Percentiles rank a stretch among this genome's conserved stretches.
phyloP scores from a whole-genome alignment of 2,113 vertebrate genomes.

The Calidris pygmaea region DNA sequence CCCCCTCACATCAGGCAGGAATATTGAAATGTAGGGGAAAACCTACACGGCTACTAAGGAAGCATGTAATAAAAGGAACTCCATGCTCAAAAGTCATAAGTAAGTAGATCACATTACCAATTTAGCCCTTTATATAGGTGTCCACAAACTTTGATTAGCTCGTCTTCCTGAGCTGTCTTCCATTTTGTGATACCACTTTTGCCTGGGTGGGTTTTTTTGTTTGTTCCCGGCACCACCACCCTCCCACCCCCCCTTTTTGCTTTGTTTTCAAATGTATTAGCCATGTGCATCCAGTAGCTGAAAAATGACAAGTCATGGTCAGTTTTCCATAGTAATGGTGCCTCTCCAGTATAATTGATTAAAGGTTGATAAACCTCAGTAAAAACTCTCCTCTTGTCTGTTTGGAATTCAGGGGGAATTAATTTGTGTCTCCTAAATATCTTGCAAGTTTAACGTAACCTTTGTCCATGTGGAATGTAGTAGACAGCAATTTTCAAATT shows the following conservation, averaged over 20 bases:
- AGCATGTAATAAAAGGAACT: neutral
- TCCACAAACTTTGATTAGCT: neutral
- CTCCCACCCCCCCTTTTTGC: neutral
- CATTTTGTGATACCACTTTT: slow-evolving; percentile 12
- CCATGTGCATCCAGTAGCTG: slow-evolving; percentile 32
- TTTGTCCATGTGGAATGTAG: neutral
- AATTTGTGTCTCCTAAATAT: slow-evolving; percentile 23
- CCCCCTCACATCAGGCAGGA: neutral
- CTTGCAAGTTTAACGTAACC: slow-evolving; percentile 27
- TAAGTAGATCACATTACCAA: neutral
- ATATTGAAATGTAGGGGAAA: neutral
- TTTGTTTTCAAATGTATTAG: slow-evolving; percentile 1
- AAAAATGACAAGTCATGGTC: neutral
- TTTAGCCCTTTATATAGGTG: neutral
- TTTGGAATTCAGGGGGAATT: slow-evolving; percentile 36
- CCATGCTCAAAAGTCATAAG: neutral
- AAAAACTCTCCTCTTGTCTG: neutral
- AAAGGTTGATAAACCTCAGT: neutral
- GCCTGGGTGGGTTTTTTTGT: neutral
- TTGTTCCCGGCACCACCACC: neutral
- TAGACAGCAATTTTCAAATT: neutral
- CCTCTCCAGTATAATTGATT: slow-evolving; percentile 8
- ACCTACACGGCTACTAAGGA: neutral
- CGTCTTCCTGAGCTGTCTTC: neutral
- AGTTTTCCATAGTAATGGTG: slow-evolving; percentile 35